Base-by-base conservation (phyloP, 2,888 invertebrate species). In the Drosophila phalerata region DNA sequence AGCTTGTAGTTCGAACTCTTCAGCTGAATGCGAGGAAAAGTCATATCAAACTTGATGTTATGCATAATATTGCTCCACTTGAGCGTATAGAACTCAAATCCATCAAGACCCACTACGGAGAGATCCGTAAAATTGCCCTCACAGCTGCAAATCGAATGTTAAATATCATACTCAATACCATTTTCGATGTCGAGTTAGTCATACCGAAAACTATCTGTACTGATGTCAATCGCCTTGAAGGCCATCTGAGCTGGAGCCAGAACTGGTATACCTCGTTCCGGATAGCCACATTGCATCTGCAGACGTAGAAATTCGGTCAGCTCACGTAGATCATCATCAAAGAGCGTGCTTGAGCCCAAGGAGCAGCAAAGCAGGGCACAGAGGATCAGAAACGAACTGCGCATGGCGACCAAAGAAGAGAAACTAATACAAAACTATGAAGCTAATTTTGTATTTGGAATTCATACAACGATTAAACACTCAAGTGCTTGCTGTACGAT, bases 211-310 rank as follows among this genome's bases (percentile, higher is more conserved):
- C 57, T 69, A 1, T 56, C 61, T 0, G 79, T 61, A 0, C 56
- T 58, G 0, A 73, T 40, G 9, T 79, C 64, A 0, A 90, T 64
- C 17, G 81, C 58, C 4, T 64, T 67, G 25, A 78, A 87, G 19
- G 79, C 64, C n/a, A 77, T 19, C 13, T 79, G 62, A 28, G 85
- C 87, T 1, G 92, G 92, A 2, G 90, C 91, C 55, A 92, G 43
- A 5, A 90, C 67, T 1, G 92, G 91, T 17, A 92, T 71, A 4
- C 89, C 90, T 0, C 62, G 63, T 0, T 69, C 69, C 0, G 89
- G 85, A 72, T 90, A 90, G 3, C 92, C 92, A 65, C 92, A 92
- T 38, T 77, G 84, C 91, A 92, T 89, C 73, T 92, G 92, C 28
- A 90, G 69, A 1, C 89, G 90, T 8, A 91, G 9, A 38, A 88